Evolutionary conservation across 2,888 invertebrate genomes (phyloP).

Genomic region (Parascotia fuliginaria): DNA sequence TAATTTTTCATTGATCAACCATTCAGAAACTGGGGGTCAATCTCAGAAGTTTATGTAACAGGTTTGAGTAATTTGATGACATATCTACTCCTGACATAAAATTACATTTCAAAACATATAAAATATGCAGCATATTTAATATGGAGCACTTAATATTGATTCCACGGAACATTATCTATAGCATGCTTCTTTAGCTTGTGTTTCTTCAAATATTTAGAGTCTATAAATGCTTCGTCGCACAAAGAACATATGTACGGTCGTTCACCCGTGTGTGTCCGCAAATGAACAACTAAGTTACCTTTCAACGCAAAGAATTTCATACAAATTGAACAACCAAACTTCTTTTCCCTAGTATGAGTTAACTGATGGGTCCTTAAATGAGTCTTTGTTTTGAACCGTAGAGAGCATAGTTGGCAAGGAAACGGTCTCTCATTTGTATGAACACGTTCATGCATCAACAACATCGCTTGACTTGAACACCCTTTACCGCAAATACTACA

Average conservation of each 20-base stretch:
- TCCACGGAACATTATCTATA: conserved; percentile 75
- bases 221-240: conserved; percentile 81
- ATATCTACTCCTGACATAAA: no score
- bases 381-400: conserved; percentile 80
- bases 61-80: no score
- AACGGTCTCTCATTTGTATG: conserved; percentile 82
- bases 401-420: conserved; percentile 74
- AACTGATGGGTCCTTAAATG: conserved; percentile 80
- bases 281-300: conserved; percentile 81
- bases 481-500: conserved; percentile 76
- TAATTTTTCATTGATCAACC: no score
- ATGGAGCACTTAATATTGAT: conserved; percentile 57
- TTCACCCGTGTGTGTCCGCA: conserved; percentile 82
- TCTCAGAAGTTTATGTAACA: no score
- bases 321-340: conserved; percentile 82
- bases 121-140: conserved; percentile 17
- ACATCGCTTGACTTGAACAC: conserved; percentile 80
- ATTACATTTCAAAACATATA: no score
- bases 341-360: conserved; percentile 81
- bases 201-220: conserved; percentile 83
- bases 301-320: conserved; percentile 83
- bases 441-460: conserved; percentile 81
- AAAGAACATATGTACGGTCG: conserved; percentile 77
- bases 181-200: conserved; percentile 80
- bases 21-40: no score